These are phyloP conservation scores for Rhadina sibilatrix DNA, from an alignment of 2,113 vertebrate genomes.

Conservation along the genomic window DNA sequence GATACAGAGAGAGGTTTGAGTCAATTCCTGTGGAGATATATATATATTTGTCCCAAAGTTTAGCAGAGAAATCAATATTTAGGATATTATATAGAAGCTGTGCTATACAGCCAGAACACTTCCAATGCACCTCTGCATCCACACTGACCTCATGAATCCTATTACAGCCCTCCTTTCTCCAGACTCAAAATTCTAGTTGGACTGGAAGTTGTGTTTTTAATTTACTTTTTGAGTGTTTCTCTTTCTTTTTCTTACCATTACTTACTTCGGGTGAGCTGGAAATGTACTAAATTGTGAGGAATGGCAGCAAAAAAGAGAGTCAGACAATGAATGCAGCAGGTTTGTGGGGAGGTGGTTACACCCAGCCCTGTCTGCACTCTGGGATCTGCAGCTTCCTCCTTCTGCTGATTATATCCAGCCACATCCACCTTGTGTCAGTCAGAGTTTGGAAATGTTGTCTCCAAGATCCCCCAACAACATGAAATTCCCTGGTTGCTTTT, in stretches of 20 bases:
- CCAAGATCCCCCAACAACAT: no score
- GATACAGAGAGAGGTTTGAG: not conserved
- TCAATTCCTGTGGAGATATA: not conserved
- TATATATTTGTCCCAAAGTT: not conserved
- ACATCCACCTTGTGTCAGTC: not conserved
- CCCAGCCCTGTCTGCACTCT: not conserved
- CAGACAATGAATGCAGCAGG: not conserved
- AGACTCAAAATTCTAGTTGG: not conserved
- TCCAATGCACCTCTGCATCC: not conserved
- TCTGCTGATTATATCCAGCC: not conserved
- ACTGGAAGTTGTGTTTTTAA: not conserved
- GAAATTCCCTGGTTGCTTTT: not conserved
- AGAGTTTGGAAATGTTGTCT: not conserved
- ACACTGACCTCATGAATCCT: not conserved
- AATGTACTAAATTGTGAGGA: not conserved
- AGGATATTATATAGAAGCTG: not conserved
- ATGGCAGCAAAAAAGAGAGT: not conserved
- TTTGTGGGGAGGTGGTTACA: not conserved
- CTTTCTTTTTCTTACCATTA: not conserved
- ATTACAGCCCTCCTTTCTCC: not conserved
- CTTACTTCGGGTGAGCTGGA: not conserved
- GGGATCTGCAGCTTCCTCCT: not conserved
- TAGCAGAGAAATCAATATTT: not conserved
- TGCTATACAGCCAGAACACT: not conserved
- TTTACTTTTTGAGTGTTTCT: not conserved